A percentile compares a stretch with the other conserved stretches of the same genome.
Conservation (phyloP, 1,140 invertebrate genomes). For the Drosophila ironensis region DNA sequence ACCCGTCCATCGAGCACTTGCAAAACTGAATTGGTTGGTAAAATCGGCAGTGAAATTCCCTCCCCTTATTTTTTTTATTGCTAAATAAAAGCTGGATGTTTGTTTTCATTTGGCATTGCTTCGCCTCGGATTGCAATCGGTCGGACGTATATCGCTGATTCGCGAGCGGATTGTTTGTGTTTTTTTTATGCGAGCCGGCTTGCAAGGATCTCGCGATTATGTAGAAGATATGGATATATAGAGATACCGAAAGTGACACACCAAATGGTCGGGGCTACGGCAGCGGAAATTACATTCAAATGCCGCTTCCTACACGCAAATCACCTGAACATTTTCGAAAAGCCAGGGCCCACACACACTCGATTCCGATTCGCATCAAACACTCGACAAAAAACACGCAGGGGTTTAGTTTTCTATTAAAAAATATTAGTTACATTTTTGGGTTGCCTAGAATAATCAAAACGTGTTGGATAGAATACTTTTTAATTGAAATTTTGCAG, state of each 20-base stretch:
- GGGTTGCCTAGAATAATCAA: too few species aligned
- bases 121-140: neutral
- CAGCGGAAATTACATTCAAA: conserved; percentile 16
- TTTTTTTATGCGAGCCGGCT: too few species aligned
- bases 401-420: neutral
- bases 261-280: neutral
- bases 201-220: neutral
- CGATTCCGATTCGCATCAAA: neutral
- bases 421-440: too few species aligned
- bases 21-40: conserved; percentile 19
- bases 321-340: conserved; percentile 24
- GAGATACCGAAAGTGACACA: neutral
- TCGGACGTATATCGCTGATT: neutral
- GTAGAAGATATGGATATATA: neutral
- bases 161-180: neutral
- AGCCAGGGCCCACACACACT: conserved; percentile 25
- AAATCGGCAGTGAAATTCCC: too few species aligned
- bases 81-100: neutral
- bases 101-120: neutral
- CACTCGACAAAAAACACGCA: neutral
- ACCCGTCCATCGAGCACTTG: conserved; percentile 13
- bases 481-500: too few species aligned
- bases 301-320: conserved; percentile 18
- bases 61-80: neutral
- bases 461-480: too few species aligned